A percentile compares a stretch with the other conserved stretches of the same genome.
These are phyloP conservation scores for Rhodeus uyekii DNA, from an alignment of 2,797 vertebrate genomes.

Conservation along the genomic window DNA sequence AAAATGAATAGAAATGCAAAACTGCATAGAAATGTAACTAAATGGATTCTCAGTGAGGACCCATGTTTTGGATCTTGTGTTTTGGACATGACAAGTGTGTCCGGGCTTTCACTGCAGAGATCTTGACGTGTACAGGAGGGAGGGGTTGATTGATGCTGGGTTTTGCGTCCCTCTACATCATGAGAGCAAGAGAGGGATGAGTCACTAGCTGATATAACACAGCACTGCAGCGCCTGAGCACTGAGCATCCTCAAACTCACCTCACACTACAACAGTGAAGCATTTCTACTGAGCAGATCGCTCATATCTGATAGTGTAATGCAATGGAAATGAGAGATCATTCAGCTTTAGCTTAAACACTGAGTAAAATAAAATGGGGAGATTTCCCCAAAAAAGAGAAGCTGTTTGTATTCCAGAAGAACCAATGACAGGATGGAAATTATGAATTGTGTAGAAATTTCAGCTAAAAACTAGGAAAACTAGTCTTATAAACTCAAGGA, in stretches of 20 bases:
- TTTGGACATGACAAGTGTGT: conserved; percentile 35
- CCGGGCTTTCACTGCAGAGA: conserved; percentile 55
- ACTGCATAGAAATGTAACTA: conserved; percentile 16
- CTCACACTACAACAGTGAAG: too few relatives aligned
- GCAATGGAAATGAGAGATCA: too few relatives aligned
- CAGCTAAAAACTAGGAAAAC: too few relatives aligned
- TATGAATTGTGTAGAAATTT: neutral
- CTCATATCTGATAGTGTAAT: too few relatives aligned
- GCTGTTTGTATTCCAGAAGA: neutral
- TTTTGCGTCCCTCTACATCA: conserved; percentile 63
- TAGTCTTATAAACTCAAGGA: too few relatives aligned
- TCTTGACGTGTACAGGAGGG: conserved; percentile 58
- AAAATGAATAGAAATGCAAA: too few relatives aligned
- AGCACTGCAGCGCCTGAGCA: conserved; percentile 53
- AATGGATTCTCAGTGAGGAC: conserved; percentile 24
- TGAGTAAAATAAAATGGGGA: neutral
- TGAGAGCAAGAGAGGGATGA: conserved; percentile 62
- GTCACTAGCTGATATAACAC: conserved; percentile 67
- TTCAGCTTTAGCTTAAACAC: neutral
- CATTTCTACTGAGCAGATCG: too few relatives aligned
- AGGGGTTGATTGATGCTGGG: conserved; percentile 64
- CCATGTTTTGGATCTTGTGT: conserved; percentile 31
- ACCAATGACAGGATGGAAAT: neutral
- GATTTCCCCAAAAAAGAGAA: neutral
- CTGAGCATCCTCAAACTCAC: too few relatives aligned